phyloP scores from a whole-genome alignment of 2,113 vertebrate genomes.

The Chamaetylas fuelleborni region DNA sequence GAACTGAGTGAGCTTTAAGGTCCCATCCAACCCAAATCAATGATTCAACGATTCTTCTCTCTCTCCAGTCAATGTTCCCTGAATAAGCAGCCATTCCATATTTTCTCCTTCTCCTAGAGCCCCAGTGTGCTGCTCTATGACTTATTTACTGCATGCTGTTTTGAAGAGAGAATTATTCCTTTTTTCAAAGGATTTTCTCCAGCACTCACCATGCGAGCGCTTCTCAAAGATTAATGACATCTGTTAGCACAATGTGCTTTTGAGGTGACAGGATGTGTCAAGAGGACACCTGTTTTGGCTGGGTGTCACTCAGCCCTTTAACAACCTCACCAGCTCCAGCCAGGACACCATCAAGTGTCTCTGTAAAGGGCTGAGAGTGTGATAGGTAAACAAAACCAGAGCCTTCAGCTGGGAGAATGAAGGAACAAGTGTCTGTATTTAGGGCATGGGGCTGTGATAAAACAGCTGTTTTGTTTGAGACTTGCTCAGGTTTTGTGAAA shows the following conservation, averaged over 20 bases:
- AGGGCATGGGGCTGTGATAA: not conserved
- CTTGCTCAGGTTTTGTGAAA: not conserved
- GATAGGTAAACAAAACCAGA: rapidly evolving
- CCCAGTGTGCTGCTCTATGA: not conserved
- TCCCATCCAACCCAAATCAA: not conserved
- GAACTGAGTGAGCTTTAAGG: not conserved
- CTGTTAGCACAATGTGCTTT: not conserved
- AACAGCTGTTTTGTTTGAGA: not conserved
- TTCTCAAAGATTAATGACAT: not conserved
- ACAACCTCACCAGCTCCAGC: not conserved
- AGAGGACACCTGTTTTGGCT: not conserved
- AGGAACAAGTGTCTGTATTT: not conserved
- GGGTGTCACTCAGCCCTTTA: not conserved
- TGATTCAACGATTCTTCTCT: not conserved
- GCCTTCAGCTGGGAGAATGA: not conserved
- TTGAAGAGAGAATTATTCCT: not conserved
- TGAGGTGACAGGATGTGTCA: not conserved
- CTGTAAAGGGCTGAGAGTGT: not conserved
- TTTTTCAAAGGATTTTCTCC: not conserved
- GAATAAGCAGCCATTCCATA: not conserved
- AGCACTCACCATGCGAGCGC: not conserved
- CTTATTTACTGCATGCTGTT: not conserved
- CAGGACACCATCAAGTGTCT: not conserved
- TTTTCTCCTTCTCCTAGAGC: not conserved
- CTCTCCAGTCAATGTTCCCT: not conserved